Percentiles rank a stretch among this genome's conserved stretches.
Evolutionary conservation across 2,113 vertebrate genomes (phyloP).

Genomic region (Xenotilapia longispinis): DNA sequence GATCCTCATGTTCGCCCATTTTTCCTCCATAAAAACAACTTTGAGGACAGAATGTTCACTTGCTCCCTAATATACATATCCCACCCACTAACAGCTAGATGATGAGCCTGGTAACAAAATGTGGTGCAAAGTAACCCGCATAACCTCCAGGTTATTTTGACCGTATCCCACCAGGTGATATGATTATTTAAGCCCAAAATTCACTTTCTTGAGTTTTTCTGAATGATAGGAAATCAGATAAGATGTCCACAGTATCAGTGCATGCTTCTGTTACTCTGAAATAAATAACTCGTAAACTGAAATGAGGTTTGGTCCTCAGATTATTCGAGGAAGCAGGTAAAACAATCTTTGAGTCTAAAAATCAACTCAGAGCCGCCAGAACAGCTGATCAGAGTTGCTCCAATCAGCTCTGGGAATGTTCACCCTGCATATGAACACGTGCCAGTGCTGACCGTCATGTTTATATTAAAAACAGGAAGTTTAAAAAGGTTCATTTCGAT

Average conservation of each 20-base stretch:
- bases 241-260: background rate
- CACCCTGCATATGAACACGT: background rate
- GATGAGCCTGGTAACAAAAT: background rate
- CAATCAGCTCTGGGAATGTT: background rate
- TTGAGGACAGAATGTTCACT: background rate
- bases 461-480: background rate
- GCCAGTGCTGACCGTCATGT: background rate
- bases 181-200: background rate
- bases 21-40: background rate
- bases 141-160: background rate
- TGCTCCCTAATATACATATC: too few species aligned
- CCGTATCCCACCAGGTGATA: background rate
- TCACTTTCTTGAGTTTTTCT: background rate
- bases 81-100: background rate
- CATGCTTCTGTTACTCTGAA: background rate
- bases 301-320: background rate
- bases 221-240: background rate
- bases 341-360: background rate
- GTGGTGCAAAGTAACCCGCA: accelerated
- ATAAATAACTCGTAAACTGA: background rate
- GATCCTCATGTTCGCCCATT: accelerated
- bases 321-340: background rate
- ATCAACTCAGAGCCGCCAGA: background rate
- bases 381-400: background rate
- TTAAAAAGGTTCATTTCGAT: background rate